Evolutionary conservation across 2,113 vertebrate species (phyloP).

Genomic region (Promerops cafer): DNA sequence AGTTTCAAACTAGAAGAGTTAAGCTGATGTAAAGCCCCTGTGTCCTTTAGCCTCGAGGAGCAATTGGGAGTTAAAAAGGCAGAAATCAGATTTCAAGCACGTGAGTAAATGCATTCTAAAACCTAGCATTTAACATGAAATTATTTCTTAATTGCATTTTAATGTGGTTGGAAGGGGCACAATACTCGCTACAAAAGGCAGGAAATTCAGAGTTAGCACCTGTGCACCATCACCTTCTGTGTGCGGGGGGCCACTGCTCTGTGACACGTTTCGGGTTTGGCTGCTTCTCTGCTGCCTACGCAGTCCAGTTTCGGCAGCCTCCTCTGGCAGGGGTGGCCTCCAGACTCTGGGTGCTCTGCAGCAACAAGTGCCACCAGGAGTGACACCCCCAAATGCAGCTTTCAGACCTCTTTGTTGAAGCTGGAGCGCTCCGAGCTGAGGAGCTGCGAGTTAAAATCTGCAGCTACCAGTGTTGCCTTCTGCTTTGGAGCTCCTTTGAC

Average conservation of each 20-base stretch:
- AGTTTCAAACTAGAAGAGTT: not conserved
- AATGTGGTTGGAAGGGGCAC: not conserved
- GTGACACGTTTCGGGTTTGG: not conserved
- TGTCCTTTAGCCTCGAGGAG: not conserved
- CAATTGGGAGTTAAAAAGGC: not conserved
- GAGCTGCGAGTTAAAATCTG: not conserved
- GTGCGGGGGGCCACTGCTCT: not conserved
- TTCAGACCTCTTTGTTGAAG: not conserved
- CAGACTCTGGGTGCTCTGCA: not conserved
- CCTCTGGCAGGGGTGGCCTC: not conserved
- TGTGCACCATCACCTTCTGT: not conserved
- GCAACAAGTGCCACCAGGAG: not conserved
- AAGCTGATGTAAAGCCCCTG: not conserved
- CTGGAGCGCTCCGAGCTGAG: not conserved
- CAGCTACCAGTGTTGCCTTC: not conserved
- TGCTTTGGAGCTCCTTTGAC: not conserved
- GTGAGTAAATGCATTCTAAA: not conserved
- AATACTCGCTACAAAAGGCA: not conserved
- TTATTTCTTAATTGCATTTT: not conserved
- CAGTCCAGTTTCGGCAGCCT: not conserved
- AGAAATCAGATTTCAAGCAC: not conserved
- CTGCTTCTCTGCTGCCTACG: fast-evolving
- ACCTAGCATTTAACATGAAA: not conserved
- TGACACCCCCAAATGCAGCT: not conserved
- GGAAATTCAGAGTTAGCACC: not conserved